Base-by-base conservation (phyloP, 2,888 invertebrate genomes). In the Tachystola acroxantha region DNA sequence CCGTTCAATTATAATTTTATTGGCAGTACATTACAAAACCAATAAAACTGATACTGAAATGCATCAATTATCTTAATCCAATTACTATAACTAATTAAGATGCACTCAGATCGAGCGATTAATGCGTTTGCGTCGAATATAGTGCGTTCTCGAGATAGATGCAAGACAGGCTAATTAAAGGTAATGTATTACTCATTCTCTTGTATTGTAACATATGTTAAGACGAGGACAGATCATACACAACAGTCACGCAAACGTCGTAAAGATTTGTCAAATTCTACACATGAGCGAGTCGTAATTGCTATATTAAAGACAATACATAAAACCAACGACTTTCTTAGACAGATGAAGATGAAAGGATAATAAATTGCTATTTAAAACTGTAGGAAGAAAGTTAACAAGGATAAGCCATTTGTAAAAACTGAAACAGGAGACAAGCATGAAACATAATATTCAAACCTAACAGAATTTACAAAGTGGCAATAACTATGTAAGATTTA, bases 81-180 rank as follows among this genome's bases (percentile, higher is more conserved):
- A 33, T 48, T 45, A 48, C 43, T 42, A 46, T 40, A 46, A 45
- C 34, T 39, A 34, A 41, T 39, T 42, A 45, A 50, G 35, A 49
- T 46, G 48, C 22, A 20, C 22, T 10, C 20, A 32, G 42, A 9
- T 6, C 32, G 39, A 48, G 45, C 46, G 52, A 53, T 55, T 49
- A 55, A 58, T 52, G 42, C 42, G 37, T 41, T 53, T 42, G 53
- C 50, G 48, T 56, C 57, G 48, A 59, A 45, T 47, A 37, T 38
- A 43, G 42, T 50, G 42, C 45, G 41, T 37, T 45, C 29, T 39
- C 25, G 34, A 27, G 43, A 45, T 50, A 45, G n/a, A 46, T 36
- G 37, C 36, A 36, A 34, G 31, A 29, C 34, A 45, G 48, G 54
- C 53, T 56, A 46, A 53, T 53, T 57, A 24, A 6, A n/a, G n/a